Evolutionary conservation across 92 coral and sea anemone genomes (phyloP).

Genomic region (Umimayanthus kanabou): DNA sequence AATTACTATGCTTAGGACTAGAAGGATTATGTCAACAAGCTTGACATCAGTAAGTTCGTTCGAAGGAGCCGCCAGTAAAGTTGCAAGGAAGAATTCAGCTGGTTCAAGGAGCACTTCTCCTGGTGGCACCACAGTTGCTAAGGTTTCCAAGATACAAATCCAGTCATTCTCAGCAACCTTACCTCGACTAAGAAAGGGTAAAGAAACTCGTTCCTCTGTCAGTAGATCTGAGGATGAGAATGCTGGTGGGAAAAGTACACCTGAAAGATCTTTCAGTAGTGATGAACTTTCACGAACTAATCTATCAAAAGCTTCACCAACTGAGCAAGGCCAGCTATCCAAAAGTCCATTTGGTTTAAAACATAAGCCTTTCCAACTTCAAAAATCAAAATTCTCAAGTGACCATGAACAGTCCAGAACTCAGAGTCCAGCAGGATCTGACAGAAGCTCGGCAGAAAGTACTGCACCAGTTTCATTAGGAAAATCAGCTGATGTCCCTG

Average conservation of each 20-base stretch:
- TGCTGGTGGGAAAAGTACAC: constrained; percentile 44
- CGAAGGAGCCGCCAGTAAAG: constrained; percentile 67
- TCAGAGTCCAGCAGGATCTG: constrained; percentile 40
- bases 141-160: constrained; percentile 88
- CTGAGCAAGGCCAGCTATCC: constrained; percentile 52
- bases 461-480: background rate
- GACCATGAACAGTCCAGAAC: constrained; percentile 51
- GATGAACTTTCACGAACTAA: constrained; percentile 52
- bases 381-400: constrained; percentile 43
- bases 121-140: constrained; percentile 78
- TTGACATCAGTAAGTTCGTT: constrained; percentile 97
- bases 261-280: constrained; percentile 50
- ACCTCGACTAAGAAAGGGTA: constrained; percentile 59
- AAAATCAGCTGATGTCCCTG: constrained; percentile 15
- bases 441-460: constrained; percentile 22
- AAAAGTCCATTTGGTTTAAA: constrained; percentile 59
- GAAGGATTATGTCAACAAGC: constrained; percentile 91
- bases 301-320: constrained; percentile 19
- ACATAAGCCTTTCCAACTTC: constrained; percentile 60
- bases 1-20: constrained; percentile 58
- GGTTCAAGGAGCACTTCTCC: constrained; percentile 82
- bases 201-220: constrained; percentile 64
- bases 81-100: constrained; percentile 45
- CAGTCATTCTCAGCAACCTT: constrained; percentile 88
- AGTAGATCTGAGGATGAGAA: constrained; percentile 72